These are phyloP conservation scores for Macrobrachium nipponense DNA, from an alignment of 1,140 invertebrate species.

Conservation along the genomic window DNA sequence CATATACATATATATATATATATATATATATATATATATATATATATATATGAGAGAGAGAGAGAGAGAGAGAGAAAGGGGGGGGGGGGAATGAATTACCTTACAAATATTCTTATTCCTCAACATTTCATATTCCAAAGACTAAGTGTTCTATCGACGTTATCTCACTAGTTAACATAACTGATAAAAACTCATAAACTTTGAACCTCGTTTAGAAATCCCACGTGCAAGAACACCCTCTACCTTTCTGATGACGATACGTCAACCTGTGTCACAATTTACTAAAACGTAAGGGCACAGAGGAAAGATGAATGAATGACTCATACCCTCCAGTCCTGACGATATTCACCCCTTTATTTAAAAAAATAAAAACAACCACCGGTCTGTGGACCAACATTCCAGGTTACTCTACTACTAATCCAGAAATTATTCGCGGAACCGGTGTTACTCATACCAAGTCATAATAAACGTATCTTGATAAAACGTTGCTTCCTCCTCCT, in stretches of 20 bases:
- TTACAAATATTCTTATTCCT: neutral
- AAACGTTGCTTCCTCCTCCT: neutral
- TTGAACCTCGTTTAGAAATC: neutral
- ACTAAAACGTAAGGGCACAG: no score
- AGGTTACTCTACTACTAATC: neutral
- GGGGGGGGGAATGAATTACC: conserved; percentile 9
- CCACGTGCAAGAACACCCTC: no score
- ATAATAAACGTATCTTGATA: neutral
- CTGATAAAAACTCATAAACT: no score
- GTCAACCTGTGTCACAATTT: no score
- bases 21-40: conserved; percentile 4
- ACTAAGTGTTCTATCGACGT: neutral
- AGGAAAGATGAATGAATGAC: neutral
- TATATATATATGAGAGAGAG: neutral
- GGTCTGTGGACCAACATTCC: neutral
- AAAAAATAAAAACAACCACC: neutral
- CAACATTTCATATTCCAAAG: neutral
- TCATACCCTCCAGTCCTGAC: neutral
- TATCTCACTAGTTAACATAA: neutral
- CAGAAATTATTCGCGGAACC: neutral
- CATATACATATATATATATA: conserved; percentile 1
- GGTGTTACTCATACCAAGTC: neutral
- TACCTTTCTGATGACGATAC: neutral
- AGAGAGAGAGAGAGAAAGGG: conserved; percentile 19
- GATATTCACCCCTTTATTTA: neutral